Base-by-base conservation (phyloP, 2,113 vertebrate species). In the Indicator maculatus region DNA sequence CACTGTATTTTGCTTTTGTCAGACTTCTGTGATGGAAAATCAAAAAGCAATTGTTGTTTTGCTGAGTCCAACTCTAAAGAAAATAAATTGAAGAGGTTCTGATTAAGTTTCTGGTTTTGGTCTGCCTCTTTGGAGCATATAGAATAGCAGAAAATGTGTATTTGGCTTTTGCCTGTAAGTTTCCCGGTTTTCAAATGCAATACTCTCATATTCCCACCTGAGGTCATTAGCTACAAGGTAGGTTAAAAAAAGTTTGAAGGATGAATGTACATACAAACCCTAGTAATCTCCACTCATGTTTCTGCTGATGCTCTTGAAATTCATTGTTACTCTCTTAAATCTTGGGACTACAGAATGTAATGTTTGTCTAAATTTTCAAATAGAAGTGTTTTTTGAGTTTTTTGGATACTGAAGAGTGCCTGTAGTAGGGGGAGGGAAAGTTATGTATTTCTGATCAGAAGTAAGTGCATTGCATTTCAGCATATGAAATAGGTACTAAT, bases 271-370 rank as follows among this genome's bases (percentile, higher is more conserved):
- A 77, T 63, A 93, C 72, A 93, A 90, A 90, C 69, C 45, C 70
- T 19, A 12, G 93, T 89, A 97, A 95, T 94, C 84, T 96, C 95
- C 88, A 89, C 96, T 98, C 97, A 86, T 93, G 83, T 91, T 96
- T 96, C 86, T 92, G 95, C 97, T 97, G 96, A 98, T 98, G 96
- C 91, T 96, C 96, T 96, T 97, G 97, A 97, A 97, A 97, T 94
- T 94, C 83, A 96, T 95, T 4, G 83, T 97, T 93, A 94, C 83
- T 92, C 89, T 90, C 87, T 94, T 91, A 96, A 96, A 96, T 91
- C 94, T 88, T 76, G 47, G 75, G 89, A 91, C 87, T 94, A 80
- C 82, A 90, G 95, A 90, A 23, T 85, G 80, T 75, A 85, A 63
- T 74, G 91, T 95, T 96, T 97, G 96, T 94, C 92, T 85, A 60